Base-by-base conservation (phyloP, 2,888 invertebrate genomes). In the Emmelina monodactyla region DNA sequence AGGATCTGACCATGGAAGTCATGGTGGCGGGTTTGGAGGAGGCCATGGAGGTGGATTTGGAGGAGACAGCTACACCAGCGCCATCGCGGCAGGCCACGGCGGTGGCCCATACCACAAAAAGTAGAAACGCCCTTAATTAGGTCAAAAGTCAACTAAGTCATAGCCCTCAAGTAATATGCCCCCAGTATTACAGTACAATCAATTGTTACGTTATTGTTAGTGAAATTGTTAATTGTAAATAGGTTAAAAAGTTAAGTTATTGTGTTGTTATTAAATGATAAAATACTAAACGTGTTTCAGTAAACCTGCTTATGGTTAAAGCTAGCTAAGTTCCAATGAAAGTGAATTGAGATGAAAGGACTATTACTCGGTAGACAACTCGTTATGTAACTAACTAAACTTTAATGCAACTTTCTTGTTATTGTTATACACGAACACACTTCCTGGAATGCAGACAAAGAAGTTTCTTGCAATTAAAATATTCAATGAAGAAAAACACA, bases 41-140 rank as follows among this genome's bases (percentile, higher is more conserved):
- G 53, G 46, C 37, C 51, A 46, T 29, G 56, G 55, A 6, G 58
- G 62, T 1, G 55, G 62, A 15, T 50, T 50, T 34, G 61, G 66
- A 4, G 71, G 67, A 38, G 81, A 71, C 44, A 80, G 69, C 42
- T 80, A 72, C 52, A 71, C 65, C 22, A 71, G 63, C 42, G 78
- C 70, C 38, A 54, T 72, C 33, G 53, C 63, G 14, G 61, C 80
- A 3, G 82, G 81, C 11, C 78, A 79, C 41, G 79, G 80, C 0
- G 79, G 80, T 11, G 82, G 81, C 1, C 78, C 76, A 2, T 79
- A 79, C 46, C 73, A 66, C 41, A 59, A 29, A 30, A 11, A 25
- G 11, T n/a, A 25, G 60, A 42, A 62, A 66, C 44, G 62, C 47
- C 59, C 46, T 39, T 47, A 42, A 47, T 37, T 45, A 51, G 58